A percentile compares a stretch with the other conserved stretches of the same genome.
Evolutionary conservation across 2,113 vertebrate species (phyloP).

Genomic region (Origma solitaria): DNA sequence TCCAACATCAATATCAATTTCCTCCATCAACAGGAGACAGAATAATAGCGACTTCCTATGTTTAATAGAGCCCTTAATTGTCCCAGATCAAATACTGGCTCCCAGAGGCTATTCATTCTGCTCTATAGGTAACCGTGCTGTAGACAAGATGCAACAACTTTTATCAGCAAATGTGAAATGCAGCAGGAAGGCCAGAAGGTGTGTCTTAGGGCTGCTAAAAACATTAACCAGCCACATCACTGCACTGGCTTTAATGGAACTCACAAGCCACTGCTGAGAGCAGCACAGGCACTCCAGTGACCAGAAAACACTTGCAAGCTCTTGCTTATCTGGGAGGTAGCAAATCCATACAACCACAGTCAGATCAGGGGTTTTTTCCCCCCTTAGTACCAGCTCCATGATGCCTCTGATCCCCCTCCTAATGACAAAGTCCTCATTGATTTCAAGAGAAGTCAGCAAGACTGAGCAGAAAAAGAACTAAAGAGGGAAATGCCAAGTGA

Average conservation of each 20-base stretch:
- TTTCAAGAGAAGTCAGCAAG: background rate
- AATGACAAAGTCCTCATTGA: background rate
- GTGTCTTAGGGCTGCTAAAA: background rate
- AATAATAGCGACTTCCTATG: slow-evolving; percentile 20
- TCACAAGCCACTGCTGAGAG: background rate
- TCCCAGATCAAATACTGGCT: slow-evolving; percentile 3
- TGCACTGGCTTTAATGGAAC: background rate
- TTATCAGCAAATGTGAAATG: background rate
- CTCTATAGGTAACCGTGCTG: background rate
- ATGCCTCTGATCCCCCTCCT: background rate
- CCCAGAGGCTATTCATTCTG: background rate
- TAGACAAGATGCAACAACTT: background rate
- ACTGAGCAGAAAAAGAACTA: background rate
- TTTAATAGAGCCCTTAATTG: background rate
- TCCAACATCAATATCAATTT: slow-evolving; percentile 40
- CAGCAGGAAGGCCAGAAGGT: background rate
- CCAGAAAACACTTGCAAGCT: background rate
- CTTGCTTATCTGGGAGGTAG: background rate
- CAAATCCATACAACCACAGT: background rate
- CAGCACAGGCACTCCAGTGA: background rate
- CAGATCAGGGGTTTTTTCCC: background rate
- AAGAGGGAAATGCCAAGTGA: slow-evolving; percentile 28
- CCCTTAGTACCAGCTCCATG: background rate
- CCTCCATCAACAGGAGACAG: background rate
- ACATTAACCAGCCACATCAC: background rate